phyloP scores from a whole-genome alignment of 2,888 invertebrate genomes.

The Periphyllus acericola region DNA sequence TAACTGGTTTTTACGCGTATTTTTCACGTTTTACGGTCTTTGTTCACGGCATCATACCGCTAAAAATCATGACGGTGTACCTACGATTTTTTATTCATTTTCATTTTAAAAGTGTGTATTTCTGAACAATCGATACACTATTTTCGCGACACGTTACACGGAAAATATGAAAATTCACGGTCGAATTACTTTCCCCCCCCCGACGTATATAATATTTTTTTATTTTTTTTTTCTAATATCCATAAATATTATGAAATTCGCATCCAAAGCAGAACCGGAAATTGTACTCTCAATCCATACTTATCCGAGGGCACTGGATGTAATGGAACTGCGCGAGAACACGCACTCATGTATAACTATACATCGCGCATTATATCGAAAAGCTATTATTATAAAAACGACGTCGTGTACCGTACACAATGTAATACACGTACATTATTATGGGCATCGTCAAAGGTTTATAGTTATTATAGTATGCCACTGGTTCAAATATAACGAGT shows the following conservation, averaged over 20 bases:
- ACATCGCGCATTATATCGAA: neutral
- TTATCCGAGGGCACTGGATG: slow-evolving; percentile 11
- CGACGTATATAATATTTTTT: neutral
- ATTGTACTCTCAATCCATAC: slow-evolving; percentile 11
- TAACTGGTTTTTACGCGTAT: neutral
- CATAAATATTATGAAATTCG: slow-evolving; percentile 23
- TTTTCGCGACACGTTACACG: neutral
- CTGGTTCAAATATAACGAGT: neutral
- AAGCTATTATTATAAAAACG: slow-evolving; percentile 30
- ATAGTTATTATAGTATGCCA: neutral
- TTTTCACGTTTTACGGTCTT: neutral
- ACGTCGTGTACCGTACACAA: neutral
- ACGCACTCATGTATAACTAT: neutral
- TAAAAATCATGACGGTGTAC: neutral
- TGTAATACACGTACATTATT: too few relatives aligned
- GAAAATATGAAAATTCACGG: slow-evolving; percentile 16
- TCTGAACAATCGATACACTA: neutral
- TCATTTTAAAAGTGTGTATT: neutral
- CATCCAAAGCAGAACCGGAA: slow-evolving; percentile 17
- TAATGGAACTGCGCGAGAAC: neutral
- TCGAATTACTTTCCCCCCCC: neutral
- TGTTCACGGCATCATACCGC: neutral
- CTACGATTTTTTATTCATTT: neutral
- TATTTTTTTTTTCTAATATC: slow-evolving; percentile 7
- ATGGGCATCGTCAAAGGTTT: neutral